Evolutionary conservation across 2,113 vertebrate genomes (phyloP), one percentile per base, ranked within the genome.

Genomic region (Psammodynastes pulverulentus): DNA sequence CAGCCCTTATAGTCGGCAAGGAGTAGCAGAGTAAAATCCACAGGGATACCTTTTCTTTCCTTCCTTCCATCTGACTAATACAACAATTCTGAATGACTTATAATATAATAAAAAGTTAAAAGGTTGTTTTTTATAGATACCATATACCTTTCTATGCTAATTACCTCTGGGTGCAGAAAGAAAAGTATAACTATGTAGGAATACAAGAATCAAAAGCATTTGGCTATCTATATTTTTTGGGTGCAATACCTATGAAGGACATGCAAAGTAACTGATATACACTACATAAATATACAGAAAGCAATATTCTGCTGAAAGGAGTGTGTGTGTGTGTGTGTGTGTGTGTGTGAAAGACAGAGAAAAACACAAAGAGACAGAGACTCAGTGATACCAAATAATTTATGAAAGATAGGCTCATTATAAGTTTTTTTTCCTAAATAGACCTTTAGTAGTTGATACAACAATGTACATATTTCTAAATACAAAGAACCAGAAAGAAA

Each of bases 51-150:
- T 67, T 67, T 62, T n/a, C 58, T 56, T 56, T 56, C 23, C 26
- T n/a, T 29, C 58, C 58, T 67, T 67, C 58, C 58, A n/a, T 67
- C 29, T 67, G 29, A 67, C 58, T 67, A 67, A 67, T 67, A n/a
- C 12, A 67, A n/a, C 58, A 67, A 67, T 15, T n/a, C 29, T n/a
- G 29, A 58, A 8, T 56, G 54, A 9, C 23, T 12, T 67, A 67
- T 29, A 67, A 67, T 67, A 13, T 67, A 67, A 67, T 67, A n/a
- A 67, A 62, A 67, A 67, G 4, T 67, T 67, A 67, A 67, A 92
- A 93, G 84, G 94, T 93, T 97, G 95, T 96, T 96, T 94, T 96
- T 97, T 96, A 96, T 96, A 97, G 95, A 95, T 95, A 97, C 95
- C 96, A 95, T 95, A 87, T 90, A 93, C 95, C 97, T 97, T 96